Base-by-base conservation (phyloP, 2,113 vertebrate genomes). In the Electrona antarctica region DNA sequence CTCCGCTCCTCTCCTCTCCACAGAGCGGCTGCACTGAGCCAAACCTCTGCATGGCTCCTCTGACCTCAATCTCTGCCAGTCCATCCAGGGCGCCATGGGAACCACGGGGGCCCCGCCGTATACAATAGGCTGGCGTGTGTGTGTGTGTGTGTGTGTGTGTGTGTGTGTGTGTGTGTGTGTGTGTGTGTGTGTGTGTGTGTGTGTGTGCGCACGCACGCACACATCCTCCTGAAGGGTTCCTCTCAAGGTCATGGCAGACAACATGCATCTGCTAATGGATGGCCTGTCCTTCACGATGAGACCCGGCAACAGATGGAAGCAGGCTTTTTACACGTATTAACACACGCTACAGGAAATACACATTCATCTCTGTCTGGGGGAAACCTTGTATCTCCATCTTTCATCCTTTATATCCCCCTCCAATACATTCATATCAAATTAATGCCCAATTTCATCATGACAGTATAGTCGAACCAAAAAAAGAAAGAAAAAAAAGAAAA, bases 261-360 rank as follows among this genome's bases (percentile, higher is more conserved):
- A 74, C 64, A 77, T 48, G 68, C 69, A 76, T 79, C 74, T 15
- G 49, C 46, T 76, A 81, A 87, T 78, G 76, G 78, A 79, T 69
- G 78, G 64, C 76, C 21, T 15, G 7, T 66, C 76, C 45, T 71
- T 6, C 33, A 41, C 47, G 78, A 71, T 64, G 64, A 87, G 75
- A 29, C 73, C 67, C 33, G n/a, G 75, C 75, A 86, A 80, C 85
- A 87, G 84, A 86, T 88, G 86, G 78, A 80, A 81, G 85, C 71
- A 79, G 80, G 74, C 33, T 41, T 41, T 41, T 41, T 41, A 86
- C 87, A 60, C 73, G 77, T 77, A 76, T 74, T 83, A 80, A 15
- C 33, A 74, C 77, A 84, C 76, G 29, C 62, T 69, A 71, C 76
- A 65, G 86, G 6, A 90, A 84, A 76, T 81, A 77, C 80, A 83